These are phyloP conservation scores for Athalia circularis DNA, from an alignment of 2,888 invertebrate genomes.

Conservation along the genomic window DNA sequence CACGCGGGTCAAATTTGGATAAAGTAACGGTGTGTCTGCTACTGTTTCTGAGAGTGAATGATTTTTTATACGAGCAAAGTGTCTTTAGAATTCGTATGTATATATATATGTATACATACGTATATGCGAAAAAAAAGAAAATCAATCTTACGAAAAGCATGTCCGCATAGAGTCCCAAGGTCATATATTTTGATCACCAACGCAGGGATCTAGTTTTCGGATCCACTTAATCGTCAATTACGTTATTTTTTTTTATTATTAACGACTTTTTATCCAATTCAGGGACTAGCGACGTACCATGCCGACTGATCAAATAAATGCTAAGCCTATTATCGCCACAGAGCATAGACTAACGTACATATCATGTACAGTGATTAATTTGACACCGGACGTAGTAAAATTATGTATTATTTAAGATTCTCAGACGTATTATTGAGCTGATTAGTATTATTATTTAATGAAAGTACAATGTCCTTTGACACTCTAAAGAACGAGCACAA, in stretches of 20 bases:
- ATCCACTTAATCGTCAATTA: not conserved
- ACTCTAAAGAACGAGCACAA: slow-evolving; percentile 28
- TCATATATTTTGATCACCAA: not conserved
- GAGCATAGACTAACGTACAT: not conserved
- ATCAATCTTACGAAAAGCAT: slow-evolving; percentile 13
- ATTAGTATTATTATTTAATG: slow-evolving; percentile 25
- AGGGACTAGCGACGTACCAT: slow-evolving; percentile 14
- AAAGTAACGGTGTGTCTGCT: slow-evolving; percentile 50
- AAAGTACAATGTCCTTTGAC: slow-evolving; percentile 26
- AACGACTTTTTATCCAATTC: not conserved
- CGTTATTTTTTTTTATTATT: not conserved
- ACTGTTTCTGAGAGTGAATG: slow-evolving; percentile 50
- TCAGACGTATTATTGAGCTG: not conserved
- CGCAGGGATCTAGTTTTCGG: not conserved
- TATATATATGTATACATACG: slow-evolving; percentile 24
- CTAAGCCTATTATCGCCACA: not conserved
- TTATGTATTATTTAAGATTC: slow-evolving; percentile 15
- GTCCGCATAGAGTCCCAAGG: not conserved
- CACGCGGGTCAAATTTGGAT: slow-evolving; percentile 45
- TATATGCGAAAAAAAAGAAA: slow-evolving; percentile 11
- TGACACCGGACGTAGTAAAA: slow-evolving; percentile 1
- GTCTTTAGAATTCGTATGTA: slow-evolving; percentile 26
- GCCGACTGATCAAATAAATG: not conserved
- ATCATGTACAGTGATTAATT: slow-evolving; percentile 17
- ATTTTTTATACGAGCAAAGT: slow-evolving; percentile 50